A percentile compares a stretch with the other conserved stretches of the same genome.
phyloP scores from a whole-genome alignment of 2,888 invertebrate genomes.

The Trypoxylon attenuatum region DNA sequence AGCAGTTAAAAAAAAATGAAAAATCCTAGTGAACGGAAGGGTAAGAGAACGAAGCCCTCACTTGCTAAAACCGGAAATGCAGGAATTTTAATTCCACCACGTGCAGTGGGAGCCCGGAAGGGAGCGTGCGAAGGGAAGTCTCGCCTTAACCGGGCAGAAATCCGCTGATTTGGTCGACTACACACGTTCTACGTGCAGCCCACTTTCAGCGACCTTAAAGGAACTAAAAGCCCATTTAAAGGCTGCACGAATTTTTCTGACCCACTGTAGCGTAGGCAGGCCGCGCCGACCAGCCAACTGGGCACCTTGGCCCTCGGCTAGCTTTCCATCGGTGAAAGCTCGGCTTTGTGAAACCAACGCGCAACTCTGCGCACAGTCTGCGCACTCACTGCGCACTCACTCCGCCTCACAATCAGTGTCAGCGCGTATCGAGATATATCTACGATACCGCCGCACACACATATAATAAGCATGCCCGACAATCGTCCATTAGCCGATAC shows the following conservation, averaged over 20 bases:
- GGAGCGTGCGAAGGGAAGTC: too few species aligned
- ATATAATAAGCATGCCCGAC: neutral
- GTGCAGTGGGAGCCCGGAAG: too few species aligned
- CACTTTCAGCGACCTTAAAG: conserved; percentile 54
- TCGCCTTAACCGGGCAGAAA: conserved; percentile 8
- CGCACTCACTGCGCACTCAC: neutral
- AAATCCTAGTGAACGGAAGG: too few species aligned
- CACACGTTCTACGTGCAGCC: conserved; percentile 35
- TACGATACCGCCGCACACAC: neutral
- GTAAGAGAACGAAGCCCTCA: too few species aligned
- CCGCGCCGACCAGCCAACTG: conserved; percentile 11
- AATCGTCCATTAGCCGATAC: neutral
- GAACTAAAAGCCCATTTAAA: conserved; percentile 53
- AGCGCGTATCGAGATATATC: neutral
- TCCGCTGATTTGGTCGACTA: conserved; percentile 44
- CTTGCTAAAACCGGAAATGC: too few species aligned
- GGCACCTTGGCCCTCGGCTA: conserved; percentile 65
- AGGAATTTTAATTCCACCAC: too few species aligned
- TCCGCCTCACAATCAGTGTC: neutral
- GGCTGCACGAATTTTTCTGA: conserved; percentile 53
- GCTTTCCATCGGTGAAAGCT: conserved; percentile 69
- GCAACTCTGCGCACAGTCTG: neutral
- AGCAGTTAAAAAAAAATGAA: too few species aligned
- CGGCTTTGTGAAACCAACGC: conserved; percentile 47
- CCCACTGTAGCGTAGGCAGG: conserved; percentile 40